Base-by-base conservation (phyloP, 2,888 invertebrate genomes). In the Beris morrisii region DNA sequence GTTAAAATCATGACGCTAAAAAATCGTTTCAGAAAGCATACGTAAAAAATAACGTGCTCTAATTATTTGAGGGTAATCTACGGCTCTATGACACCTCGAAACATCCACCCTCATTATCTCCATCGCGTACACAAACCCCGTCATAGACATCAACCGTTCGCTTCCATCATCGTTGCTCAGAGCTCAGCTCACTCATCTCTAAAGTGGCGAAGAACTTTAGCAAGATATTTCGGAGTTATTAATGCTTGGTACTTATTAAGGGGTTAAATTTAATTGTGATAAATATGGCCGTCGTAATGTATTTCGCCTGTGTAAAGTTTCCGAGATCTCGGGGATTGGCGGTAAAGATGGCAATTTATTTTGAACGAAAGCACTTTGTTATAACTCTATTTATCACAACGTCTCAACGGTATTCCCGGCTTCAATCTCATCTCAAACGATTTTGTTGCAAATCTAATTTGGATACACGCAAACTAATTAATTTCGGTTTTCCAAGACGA, bases 211-310 rank as follows among this genome's bases (percentile, higher is more conserved):
- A 48, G 52, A 52, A 13, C 15, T 28, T 31, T 54, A 12, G 13
- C 28, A 15, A 43, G 61, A 52, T 50, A 38, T 61, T 13, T 28
- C 50, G 38, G 50, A 50, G 64, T 69, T 69, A 69, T 69, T 69
- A 69, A 69, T 69, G 69, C 61, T 54, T 50, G 53, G 64, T 59
- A 58, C 66, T 69, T 66, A 66, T 69, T 66, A 67, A 67, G 67
- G 68, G 69, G 66, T 69, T 67, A 69, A 69, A 67, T 69, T 67
- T 69, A 69, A 69, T 69, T 69, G 69, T 69, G 69, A 69, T 69
- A 69, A 69, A 69, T 69, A 64, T 57, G 54, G 64, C 43, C 53
- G 63, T 63, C 53, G 46, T 31, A 7, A 48, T 31, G 58, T 59
- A 30, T 46, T 59, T 46, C 44, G 58, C 52, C 53, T 50, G 38